Percentiles rank a stretch among this genome's conserved stretches.
Conservation (phyloP, 2,113 vertebrate genomes). For the Megalops atlanticus region DNA sequence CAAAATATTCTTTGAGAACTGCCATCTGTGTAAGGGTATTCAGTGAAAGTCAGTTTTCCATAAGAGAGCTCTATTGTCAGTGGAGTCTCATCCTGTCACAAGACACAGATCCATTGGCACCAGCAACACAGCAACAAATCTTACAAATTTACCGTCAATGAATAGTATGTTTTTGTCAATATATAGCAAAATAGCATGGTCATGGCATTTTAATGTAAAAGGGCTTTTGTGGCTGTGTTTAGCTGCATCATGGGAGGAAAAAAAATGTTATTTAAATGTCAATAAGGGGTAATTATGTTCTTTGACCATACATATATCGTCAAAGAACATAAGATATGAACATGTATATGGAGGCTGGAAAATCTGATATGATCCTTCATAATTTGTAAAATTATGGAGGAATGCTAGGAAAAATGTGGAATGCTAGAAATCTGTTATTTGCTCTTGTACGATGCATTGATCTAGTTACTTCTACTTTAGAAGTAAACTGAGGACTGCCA, state of each 20-base stretch:
- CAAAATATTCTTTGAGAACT: constrained; percentile 47
- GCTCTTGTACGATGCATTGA: too few species aligned
- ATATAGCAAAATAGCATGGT: constrained; percentile 10
- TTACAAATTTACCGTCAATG: constrained; percentile 54
- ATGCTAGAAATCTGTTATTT: too few species aligned
- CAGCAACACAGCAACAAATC: constrained; percentile 46
- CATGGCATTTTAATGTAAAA: constrained; percentile 29
- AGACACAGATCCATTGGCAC: constrained; percentile 53
- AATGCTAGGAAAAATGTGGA: too few species aligned
- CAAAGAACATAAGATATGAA: too few species aligned
- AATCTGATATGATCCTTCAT: too few species aligned
- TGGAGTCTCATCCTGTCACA: constrained; percentile 56
- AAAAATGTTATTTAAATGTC: background rate
- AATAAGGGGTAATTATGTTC: background rate
- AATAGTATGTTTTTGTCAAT: constrained; percentile 43
- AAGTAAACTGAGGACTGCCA: too few species aligned
- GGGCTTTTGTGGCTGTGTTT: background rate
- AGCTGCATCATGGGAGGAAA: background rate
- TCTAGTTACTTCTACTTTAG: too few species aligned
- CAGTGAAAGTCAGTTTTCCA: constrained; percentile 53
- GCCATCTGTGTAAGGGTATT: constrained; percentile 61
- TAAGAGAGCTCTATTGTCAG: constrained; percentile 59
- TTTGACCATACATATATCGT: too few species aligned
- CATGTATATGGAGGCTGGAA: too few species aligned
- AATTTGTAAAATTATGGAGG: too few species aligned